phyloP scores from a whole-genome alignment of 2,113 vertebrate species.

The Colistium nudipinnis region DNA sequence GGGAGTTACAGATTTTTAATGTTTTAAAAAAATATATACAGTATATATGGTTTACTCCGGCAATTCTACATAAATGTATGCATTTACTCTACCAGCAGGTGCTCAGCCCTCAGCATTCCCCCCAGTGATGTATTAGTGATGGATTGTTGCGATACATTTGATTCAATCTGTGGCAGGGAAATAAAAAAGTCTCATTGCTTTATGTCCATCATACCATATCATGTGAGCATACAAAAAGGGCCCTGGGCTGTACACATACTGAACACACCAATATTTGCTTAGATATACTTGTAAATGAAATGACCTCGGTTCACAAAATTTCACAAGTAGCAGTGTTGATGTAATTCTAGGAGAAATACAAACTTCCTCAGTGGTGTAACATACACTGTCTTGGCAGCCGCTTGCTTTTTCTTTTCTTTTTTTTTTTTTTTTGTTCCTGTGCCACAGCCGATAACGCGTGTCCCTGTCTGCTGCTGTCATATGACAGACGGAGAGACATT shows the following conservation, averaged over 20 bases:
- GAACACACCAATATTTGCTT: neutral
- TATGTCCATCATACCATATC: neutral
- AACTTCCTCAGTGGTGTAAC: neutral
- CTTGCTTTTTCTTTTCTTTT: conserved; percentile 23
- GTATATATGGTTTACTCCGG: neutral
- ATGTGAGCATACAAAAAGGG: neutral
- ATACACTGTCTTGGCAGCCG: neutral
- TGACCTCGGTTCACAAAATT: too few relatives aligned
- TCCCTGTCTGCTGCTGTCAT: conserved; percentile 25
- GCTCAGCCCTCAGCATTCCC: neutral
- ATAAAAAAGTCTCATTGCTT: neutral
- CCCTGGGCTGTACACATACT: neutral
- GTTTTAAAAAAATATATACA: neutral
- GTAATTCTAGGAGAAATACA: too few relatives aligned
- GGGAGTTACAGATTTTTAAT: neutral
- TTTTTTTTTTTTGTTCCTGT: conserved; percentile 18
- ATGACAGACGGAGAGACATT: conserved; percentile 15
- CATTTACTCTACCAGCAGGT: neutral
- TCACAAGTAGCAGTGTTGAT: too few relatives aligned
- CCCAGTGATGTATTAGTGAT: neutral
- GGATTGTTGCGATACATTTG: neutral
- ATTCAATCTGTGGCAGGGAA: neutral
- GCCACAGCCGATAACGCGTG: conserved; percentile 23
- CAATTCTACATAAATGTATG: neutral
- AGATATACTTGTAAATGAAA: too few relatives aligned